Percentiles rank a stretch among this genome's conserved stretches.
These are phyloP conservation scores for Cryptophagus acutangulus DNA, from an alignment of 2,888 invertebrate species.

Conservation along the genomic window DNA sequence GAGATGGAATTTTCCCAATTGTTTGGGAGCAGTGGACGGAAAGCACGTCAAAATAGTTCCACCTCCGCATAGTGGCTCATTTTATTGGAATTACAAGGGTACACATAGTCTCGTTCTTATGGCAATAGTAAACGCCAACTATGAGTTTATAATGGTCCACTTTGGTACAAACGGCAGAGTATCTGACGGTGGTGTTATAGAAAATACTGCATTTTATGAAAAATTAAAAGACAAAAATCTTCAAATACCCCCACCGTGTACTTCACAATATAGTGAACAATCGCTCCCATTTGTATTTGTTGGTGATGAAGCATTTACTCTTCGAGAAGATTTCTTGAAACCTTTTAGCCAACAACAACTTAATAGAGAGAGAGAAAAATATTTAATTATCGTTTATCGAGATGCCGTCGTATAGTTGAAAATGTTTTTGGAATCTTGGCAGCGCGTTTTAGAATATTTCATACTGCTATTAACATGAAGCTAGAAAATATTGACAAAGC, in stretches of 20 bases:
- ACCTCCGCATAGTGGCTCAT: slow-evolving; percentile 26
- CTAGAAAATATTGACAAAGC: slow-evolving; percentile 12
- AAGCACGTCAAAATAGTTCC: slow-evolving; percentile 28
- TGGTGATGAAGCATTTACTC: slow-evolving; percentile 27
- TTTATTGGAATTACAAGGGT: slow-evolving; percentile 31
- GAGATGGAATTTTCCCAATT: slow-evolving; percentile 26
- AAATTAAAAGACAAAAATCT: slow-evolving; percentile 13
- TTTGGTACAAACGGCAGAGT: too few species aligned
- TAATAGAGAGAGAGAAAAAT: slow-evolving; percentile 16
- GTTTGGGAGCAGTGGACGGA: slow-evolving; percentile 27
- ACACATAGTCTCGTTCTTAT: slow-evolving; percentile 23
- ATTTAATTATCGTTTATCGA: slow-evolving; percentile 23
- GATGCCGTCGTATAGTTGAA: slow-evolving; percentile 24
- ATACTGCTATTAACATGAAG: slow-evolving; percentile 22
- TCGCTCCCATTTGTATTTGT: slow-evolving; percentile 24
- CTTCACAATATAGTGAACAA: slow-evolving; percentile 2
- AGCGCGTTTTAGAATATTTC: slow-evolving; percentile 27
- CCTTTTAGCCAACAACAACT: slow-evolving; percentile 14
- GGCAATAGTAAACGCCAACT: too few species aligned
- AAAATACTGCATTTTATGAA: too few species aligned
- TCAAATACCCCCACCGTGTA: slow-evolving; percentile 8
- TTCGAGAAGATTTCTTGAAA: slow-evolving; percentile 23
- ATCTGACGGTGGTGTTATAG: too few species aligned
- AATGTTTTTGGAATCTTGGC: slow-evolving; percentile 26
- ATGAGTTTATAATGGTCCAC: too few species aligned